Percentiles rank a stretch among this genome's conserved stretches.
These are phyloP conservation scores for Columba livia DNA, from an alignment of 2,113 vertebrate species.

Conservation along the genomic window DNA sequence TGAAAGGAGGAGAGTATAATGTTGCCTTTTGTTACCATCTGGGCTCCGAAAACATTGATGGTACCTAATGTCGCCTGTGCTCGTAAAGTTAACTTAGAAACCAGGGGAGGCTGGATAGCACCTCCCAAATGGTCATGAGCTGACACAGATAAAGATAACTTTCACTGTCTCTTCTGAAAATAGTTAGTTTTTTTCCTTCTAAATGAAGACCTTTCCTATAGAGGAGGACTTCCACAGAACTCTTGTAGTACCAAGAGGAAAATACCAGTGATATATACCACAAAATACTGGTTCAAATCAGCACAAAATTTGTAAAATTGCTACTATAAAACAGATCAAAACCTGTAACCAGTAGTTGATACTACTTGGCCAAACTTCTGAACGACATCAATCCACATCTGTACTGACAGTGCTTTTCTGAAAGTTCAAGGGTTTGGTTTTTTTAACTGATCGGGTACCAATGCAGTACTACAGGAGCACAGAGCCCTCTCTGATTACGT, in stretches of 20 bases:
- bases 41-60: not conserved
- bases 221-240: not conserved
- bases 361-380: not conserved
- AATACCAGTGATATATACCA: not conserved
- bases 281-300: not conserved
- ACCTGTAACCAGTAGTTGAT: not conserved
- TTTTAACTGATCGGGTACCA: not conserved
- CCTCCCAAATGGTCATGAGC: not conserved
- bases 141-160: not conserved
- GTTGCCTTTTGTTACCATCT: conserved; percentile 4
- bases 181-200: not conserved
- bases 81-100: not conserved
- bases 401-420: not conserved
- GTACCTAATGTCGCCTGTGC: not conserved
- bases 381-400: not conserved
- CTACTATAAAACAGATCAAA: not conserved
- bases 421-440: not conserved
- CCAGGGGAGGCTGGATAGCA: not conserved
- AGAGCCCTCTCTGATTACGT: not conserved
- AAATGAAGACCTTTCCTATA: not conserved
- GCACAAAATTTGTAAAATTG: not conserved
- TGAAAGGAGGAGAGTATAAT: not conserved
- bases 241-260: not conserved
- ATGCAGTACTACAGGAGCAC: not conserved
- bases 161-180: not conserved